Evolutionary conservation across 1,140 invertebrate species (phyloP).

Genomic region (Hetaerina americana): DNA sequence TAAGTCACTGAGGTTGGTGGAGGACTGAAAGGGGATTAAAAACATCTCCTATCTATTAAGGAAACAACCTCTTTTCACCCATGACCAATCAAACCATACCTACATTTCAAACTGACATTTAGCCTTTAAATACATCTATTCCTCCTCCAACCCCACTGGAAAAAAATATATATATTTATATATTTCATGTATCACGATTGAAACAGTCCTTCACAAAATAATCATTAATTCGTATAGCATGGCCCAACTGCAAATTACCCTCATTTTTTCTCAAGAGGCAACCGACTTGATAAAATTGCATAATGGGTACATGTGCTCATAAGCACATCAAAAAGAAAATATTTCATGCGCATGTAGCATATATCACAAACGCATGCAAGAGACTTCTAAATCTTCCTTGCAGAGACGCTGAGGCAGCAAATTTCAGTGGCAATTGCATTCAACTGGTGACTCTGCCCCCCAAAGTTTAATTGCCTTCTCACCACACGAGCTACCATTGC

Average conservation of each 20-base stretch:
- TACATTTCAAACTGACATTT: neutral
- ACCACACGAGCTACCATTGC: neutral
- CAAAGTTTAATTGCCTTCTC: neutral
- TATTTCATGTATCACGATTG: neutral
- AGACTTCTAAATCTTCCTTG: neutral
- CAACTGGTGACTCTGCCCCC: neutral
- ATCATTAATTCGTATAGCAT: neutral
- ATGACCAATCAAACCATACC: neutral
- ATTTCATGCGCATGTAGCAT: neutral
- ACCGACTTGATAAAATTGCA: neutral
- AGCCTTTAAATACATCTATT: neutral
- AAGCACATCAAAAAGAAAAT: neutral
- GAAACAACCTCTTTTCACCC: neutral
- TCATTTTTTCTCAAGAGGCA: neutral
- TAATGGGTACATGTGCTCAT: neutral
- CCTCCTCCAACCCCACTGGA: neutral
- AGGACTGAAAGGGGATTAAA: neutral
- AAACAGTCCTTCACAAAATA: neutral
- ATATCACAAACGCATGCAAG: neutral
- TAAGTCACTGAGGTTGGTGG: neutral
- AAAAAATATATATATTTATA: constrained; percentile 1
- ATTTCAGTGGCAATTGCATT: neutral
- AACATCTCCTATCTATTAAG: neutral
- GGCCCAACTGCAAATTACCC: neutral
- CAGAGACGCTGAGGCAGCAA: neutral